A percentile compares a stretch with the other conserved stretches of the same genome.
These are phyloP conservation scores for rat (Rattus norvegicus) DNA, from an alignment of 2,113 vertebrate species.

Conservation along the genomic window DNA sequence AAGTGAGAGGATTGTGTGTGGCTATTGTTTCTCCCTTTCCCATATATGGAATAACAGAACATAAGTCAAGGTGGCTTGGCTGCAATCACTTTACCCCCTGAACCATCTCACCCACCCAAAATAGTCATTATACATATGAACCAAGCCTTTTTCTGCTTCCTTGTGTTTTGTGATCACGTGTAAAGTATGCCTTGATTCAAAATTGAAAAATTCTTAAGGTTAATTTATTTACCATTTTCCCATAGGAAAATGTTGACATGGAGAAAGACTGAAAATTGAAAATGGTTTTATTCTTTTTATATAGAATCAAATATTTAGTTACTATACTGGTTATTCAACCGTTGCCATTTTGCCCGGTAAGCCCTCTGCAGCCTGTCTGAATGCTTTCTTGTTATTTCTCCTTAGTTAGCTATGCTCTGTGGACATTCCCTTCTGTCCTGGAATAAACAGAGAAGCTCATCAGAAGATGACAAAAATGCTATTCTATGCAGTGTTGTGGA, in stretches of 20 bases:
- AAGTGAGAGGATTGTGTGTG: background rate
- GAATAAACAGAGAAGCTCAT: background rate
- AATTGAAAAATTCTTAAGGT: background rate
- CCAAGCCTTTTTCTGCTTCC: background rate
- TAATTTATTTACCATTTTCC: background rate
- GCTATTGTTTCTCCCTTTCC: background rate
- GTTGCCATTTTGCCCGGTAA: background rate
- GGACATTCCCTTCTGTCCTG: background rate
- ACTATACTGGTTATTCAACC: background rate
- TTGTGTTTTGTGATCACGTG: background rate
- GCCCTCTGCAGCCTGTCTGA: background rate
- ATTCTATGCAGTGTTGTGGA: accelerated
- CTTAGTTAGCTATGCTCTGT: background rate
- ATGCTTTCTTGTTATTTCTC: background rate
- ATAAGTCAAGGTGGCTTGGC: background rate
- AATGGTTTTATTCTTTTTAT: background rate
- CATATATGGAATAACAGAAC: background rate
- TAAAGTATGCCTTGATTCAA: background rate
- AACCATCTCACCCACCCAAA: background rate
- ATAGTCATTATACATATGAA: background rate
- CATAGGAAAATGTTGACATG: background rate
- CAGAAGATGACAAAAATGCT: too few relatives aligned
- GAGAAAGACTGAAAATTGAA: background rate
- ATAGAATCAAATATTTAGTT: background rate
- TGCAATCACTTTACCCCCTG: background rate